Evolutionary conservation across 2,797 vertebrate species (phyloP).

Genomic region (Ceryle rudis): DNA sequence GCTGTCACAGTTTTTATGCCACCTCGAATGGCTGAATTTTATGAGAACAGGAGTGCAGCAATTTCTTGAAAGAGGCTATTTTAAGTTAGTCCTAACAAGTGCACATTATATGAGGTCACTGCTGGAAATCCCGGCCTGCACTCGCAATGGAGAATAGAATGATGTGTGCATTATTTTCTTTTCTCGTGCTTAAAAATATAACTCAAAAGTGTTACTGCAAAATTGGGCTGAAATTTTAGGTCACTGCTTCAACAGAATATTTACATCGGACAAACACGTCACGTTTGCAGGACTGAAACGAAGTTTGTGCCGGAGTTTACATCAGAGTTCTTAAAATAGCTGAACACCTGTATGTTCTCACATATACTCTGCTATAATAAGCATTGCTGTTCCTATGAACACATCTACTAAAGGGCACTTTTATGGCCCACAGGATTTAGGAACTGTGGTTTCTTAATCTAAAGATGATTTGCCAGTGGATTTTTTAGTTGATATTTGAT

Average conservation of each 20-base stretch:
- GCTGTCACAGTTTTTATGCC: background rate
- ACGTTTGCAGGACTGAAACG: background rate
- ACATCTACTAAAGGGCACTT: background rate
- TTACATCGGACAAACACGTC: background rate
- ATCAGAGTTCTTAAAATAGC: background rate
- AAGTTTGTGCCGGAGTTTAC: background rate
- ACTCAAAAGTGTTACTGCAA: background rate
- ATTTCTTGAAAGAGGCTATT: background rate
- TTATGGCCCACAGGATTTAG: background rate
- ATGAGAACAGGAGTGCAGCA: background rate
- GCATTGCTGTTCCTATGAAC: background rate
- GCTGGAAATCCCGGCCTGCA: background rate
- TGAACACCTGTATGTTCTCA: background rate
- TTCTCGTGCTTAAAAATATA: background rate
- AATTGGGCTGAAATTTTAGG: background rate
- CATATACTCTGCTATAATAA: background rate
- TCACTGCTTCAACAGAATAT: background rate
- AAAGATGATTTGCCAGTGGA: background rate
- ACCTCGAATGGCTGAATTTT: background rate
- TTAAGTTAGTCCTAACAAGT: background rate
- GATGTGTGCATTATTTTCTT: background rate
- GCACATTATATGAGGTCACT: background rate
- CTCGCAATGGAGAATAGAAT: background rate
- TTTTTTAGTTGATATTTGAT: background rate
- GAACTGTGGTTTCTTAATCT: background rate